Evolutionary conservation across 2,888 invertebrate genomes (phyloP).

Genomic region (Phengaris alcon): DNA sequence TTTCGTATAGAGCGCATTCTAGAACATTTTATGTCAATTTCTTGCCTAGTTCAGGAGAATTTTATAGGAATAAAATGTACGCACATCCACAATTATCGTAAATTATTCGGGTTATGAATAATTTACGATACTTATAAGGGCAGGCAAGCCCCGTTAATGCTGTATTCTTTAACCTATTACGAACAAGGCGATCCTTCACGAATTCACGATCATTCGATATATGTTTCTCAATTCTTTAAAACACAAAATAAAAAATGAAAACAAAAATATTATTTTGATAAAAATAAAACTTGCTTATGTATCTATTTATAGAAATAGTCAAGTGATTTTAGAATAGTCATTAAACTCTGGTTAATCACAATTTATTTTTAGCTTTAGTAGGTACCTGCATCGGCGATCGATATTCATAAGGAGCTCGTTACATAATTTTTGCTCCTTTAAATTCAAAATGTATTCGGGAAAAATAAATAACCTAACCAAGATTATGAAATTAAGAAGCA

Average conservation of each 20-base stretch:
- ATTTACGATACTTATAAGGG: too few relatives aligned
- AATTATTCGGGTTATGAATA: neutral
- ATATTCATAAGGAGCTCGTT: neutral
- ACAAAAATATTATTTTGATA: neutral
- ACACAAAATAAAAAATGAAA: neutral
- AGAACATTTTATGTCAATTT: neutral
- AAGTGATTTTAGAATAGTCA: neutral
- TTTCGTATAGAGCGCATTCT: neutral
- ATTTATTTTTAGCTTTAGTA: constrained; percentile 3
- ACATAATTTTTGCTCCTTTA: neutral
- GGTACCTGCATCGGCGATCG: neutral
- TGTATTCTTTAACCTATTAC: neutral
- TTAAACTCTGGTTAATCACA: neutral
- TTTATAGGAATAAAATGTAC: neutral
- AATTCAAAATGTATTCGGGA: neutral
- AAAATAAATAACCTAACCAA: neutral
- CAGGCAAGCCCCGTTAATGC: neutral
- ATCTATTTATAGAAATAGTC: neutral
- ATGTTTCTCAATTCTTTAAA: neutral
- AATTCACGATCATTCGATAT: neutral
- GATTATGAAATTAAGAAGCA: too few relatives aligned
- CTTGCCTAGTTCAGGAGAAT: neutral
- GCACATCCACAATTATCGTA: neutral
- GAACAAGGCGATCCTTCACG: too few relatives aligned
- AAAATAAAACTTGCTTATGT: neutral